Percentiles rank a stretch among this genome's conserved stretches.
Conservation (phyloP, 2,797 vertebrate genomes). For the Epinephelus malabaricus region DNA sequence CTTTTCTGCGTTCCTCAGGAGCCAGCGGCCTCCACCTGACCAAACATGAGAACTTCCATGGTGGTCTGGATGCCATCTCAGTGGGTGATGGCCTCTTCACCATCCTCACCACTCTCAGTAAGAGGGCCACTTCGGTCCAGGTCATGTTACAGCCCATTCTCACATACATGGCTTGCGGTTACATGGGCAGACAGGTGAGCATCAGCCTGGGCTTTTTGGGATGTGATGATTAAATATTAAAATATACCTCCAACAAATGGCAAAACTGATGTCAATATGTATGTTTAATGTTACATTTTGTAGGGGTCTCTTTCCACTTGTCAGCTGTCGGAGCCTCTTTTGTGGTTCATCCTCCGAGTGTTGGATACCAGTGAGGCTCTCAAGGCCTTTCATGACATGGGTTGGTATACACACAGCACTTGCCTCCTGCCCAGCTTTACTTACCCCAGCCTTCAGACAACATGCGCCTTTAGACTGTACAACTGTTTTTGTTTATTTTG, state of each 20-base stretch:
- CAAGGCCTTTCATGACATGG: constrained; percentile 99
- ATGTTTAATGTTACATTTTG: neutral
- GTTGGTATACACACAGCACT: constrained; percentile 75
- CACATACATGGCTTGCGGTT: constrained; percentile 99
- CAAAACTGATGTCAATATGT: neutral
- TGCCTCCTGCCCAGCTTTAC: neutral
- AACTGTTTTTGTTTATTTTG: neutral
- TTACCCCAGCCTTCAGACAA: neutral
- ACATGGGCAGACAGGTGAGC: constrained; percentile 98
- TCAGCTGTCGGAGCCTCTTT: constrained; percentile 96
- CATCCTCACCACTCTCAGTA: constrained; percentile 98
- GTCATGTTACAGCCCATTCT: constrained; percentile 99
- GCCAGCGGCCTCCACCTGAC: constrained; percentile 98
- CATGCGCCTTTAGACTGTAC: neutral
- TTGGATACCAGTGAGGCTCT: constrained; percentile 98
- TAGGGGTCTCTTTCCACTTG: constrained; percentile 98
- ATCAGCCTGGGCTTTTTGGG: neutral
- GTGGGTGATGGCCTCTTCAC: constrained; percentile 98
- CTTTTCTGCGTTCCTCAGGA: constrained; percentile 81
- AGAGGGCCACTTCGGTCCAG: constrained; percentile 96
- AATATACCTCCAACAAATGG: neutral
- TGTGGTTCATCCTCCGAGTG: constrained; percentile 99
- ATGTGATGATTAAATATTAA: neutral
- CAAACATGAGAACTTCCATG: constrained; percentile 99
- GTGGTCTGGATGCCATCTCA: constrained; percentile 97